A percentile compares a stretch with the other conserved stretches of the same genome.
phyloP scores from a whole-genome alignment of 2,888 invertebrate genomes.

The Metellina segmentata region DNA sequence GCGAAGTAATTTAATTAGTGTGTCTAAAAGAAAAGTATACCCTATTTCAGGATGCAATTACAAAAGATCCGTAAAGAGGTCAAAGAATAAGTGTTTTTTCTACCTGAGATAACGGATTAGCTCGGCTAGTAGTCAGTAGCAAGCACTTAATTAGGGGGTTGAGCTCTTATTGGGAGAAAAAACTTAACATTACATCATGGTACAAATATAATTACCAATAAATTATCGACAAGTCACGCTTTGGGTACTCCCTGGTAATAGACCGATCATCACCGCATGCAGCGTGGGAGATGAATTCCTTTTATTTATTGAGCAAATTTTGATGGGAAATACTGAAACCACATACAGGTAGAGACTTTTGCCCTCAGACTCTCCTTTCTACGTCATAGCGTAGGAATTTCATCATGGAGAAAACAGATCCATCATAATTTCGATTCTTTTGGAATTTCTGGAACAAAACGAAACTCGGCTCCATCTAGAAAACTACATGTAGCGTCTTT shows the following conservation, averaged over 20 bases:
- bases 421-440: background rate
- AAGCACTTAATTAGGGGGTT: constrained; percentile 11
- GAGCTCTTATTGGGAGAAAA: background rate
- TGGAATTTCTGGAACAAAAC: too few species aligned
- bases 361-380: background rate
- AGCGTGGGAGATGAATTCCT: background rate
- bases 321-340: background rate
- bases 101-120: background rate
- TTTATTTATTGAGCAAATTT: background rate
- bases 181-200: constrained; percentile 26
- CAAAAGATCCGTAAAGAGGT: background rate
- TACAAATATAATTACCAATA: background rate
- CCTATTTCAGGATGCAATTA: background rate
- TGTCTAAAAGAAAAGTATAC: background rate
- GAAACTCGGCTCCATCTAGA: too few species aligned
- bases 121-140: background rate
- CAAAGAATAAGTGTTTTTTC: background rate
- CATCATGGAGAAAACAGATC: background rate
- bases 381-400: background rate
- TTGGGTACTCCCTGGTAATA: constrained; percentile 23
- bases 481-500: too few species aligned
- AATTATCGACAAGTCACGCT: constrained; percentile 30
- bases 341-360: background rate
- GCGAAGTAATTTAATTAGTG: background rate
- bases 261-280: background rate